Evolutionary conservation across 2,797 vertebrate genomes (phyloP).

Genomic region (Diplodus puntazzo): DNA sequence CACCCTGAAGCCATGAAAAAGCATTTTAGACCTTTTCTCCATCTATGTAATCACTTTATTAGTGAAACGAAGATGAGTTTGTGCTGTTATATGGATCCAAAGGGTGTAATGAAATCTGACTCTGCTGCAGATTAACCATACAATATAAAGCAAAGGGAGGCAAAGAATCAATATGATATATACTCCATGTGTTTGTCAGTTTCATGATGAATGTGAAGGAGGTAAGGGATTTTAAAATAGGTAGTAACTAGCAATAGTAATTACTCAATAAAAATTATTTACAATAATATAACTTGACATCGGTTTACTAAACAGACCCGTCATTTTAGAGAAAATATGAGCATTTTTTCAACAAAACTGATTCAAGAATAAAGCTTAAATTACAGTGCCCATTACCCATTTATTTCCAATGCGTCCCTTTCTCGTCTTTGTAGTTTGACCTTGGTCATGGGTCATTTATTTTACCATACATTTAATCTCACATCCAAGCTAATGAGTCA

Average conservation of each 20-base stretch:
- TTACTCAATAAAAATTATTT: background rate
- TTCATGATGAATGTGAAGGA: slow-evolving; percentile 26
- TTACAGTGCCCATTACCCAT: background rate
- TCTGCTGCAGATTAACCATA: slow-evolving; percentile 81
- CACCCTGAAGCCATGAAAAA: slow-evolving; percentile 75
- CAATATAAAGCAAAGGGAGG: slow-evolving; percentile 71
- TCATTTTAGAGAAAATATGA: background rate
- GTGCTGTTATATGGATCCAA: slow-evolving; percentile 87
- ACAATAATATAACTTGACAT: background rate
- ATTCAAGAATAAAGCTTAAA: background rate
- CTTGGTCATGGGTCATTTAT: slow-evolving; percentile 5
- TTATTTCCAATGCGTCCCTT: background rate
- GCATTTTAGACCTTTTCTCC: slow-evolving; percentile 76
- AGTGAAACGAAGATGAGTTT: slow-evolving; percentile 87
- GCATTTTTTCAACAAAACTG: background rate
- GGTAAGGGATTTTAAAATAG: slow-evolving; percentile 38
- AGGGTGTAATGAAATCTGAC: slow-evolving; percentile 89
- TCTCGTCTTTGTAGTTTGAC: slow-evolving; percentile 4
- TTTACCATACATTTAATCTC: slow-evolving; percentile 21
- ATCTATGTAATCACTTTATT: slow-evolving; percentile 85
- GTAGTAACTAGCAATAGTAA: background rate
- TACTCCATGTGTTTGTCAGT: slow-evolving; percentile 48
- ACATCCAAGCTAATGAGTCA: background rate
- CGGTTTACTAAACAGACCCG: background rate
- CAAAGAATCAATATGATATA: slow-evolving; percentile 68